Conservation (phyloP, 2,797 vertebrate species). For the Cossypha dichroa region DNA sequence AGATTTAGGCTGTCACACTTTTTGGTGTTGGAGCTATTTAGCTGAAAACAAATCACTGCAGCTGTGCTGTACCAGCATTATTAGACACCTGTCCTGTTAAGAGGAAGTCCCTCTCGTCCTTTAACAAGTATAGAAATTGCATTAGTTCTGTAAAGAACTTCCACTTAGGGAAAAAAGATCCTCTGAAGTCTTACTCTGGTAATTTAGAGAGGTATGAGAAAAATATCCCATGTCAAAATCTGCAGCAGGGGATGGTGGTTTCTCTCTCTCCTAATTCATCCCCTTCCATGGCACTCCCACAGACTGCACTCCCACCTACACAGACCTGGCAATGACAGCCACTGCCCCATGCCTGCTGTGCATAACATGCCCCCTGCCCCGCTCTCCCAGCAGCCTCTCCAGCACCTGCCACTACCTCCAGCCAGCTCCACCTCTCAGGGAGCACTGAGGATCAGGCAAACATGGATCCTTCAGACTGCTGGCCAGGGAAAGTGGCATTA, state of each 20-base stretch:
- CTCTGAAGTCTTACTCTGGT: not conserved
- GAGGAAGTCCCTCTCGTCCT: not conserved
- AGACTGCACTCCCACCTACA: not conserved
- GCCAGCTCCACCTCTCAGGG: not conserved
- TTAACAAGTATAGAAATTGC: not conserved
- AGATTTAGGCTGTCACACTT: not conserved
- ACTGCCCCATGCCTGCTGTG: not conserved
- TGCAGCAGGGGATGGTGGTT: not conserved
- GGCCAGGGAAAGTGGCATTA: not conserved
- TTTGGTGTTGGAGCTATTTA: not conserved
- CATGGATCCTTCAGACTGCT: not conserved
- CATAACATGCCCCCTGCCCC: accelerated
- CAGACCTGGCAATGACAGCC: not conserved
- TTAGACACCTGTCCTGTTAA: not conserved
- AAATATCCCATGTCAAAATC: not conserved
- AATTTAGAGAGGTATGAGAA: not conserved
- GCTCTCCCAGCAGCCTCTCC: not conserved
- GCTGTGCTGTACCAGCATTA: accelerated
- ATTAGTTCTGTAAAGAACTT: not conserved
- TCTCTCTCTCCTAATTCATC: not conserved
- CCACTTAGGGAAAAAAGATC: not conserved
- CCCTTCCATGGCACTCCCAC: accelerated
- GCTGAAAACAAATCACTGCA: not conserved
- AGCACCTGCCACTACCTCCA: not conserved
- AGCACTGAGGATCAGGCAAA: not conserved